phyloP scores from a whole-genome alignment of 1,140 invertebrate species.

The Habropoda laboriosa region DNA sequence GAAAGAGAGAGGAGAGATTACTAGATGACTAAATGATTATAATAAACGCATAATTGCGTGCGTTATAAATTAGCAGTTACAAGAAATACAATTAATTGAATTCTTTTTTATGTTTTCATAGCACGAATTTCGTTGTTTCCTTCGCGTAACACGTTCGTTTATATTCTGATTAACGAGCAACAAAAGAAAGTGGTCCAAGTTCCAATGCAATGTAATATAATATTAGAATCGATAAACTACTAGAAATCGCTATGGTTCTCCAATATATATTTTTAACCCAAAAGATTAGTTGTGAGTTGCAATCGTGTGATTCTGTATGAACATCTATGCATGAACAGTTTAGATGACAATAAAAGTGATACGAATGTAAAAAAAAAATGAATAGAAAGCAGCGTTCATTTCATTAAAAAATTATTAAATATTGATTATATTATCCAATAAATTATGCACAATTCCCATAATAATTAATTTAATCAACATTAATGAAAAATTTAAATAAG shows the following conservation, averaged over 20 bases:
- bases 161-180: slow-evolving; percentile 3
- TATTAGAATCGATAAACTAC: not conserved
- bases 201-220: slow-evolving; percentile 17
- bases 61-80: not conserved
- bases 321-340: not conserved
- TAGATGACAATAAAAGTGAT: slow-evolving; percentile 11
- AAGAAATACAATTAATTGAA: not conserved
- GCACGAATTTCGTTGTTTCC: not conserved
- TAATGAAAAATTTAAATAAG: slow-evolving; percentile 39
- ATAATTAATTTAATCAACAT: slow-evolving; percentile 37
- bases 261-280: not conserved
- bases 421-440: slow-evolving; percentile 34
- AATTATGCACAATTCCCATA: slow-evolving; percentile 46
- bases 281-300: not conserved
- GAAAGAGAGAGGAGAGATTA: too few relatives aligned
- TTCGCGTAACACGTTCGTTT: slow-evolving; percentile 19
- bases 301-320: slow-evolving; percentile 12
- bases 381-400: not conserved
- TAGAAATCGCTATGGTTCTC: slow-evolving; percentile 12
- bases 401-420: slow-evolving; percentile 35
- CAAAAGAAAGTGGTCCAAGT: slow-evolving; percentile 13
- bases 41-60: not conserved
- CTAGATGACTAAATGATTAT: not conserved
- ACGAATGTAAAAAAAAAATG: not conserved
- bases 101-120: not conserved